Evolutionary conservation across 2,797 vertebrate species (phyloP).

Genomic region (Macropodus opercularis): DNA sequence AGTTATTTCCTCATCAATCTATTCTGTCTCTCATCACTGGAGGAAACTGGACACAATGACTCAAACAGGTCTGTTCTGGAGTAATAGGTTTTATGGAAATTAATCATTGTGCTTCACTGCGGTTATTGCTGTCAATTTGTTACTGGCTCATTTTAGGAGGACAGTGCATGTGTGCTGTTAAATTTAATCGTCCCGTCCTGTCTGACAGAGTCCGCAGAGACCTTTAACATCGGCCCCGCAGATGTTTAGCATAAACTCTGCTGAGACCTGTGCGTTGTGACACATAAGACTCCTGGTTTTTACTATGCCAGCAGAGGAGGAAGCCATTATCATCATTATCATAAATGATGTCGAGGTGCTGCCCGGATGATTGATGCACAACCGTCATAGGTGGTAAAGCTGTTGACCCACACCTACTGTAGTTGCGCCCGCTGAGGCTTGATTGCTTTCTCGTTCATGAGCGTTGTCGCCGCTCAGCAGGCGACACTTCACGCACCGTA

Average conservation of each 20-base stretch:
- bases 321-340: conserved; percentile 10
- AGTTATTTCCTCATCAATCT: conserved; percentile 12
- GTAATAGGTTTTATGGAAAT: conserved; percentile 46
- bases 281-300: not conserved
- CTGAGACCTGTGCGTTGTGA: not conserved
- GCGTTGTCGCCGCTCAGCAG: not conserved
- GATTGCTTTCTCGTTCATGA: not conserved
- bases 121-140: conserved; percentile 37
- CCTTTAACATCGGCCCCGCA: conserved; percentile 23
- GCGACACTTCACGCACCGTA: conserved; percentile 11
- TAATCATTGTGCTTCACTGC: conserved; percentile 18
- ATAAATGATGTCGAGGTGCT: conserved; percentile 12
- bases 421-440: not conserved
- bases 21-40: conserved; percentile 10
- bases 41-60: conserved; percentile 12
- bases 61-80: conserved; percentile 6
- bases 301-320: conserved; percentile 16
- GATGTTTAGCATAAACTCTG: not conserved
- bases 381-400: conserved; percentile 4
- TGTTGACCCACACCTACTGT: not conserved
- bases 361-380: conserved; percentile 31
- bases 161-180: conserved; percentile 7
- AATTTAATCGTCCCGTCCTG: not conserved
- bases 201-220: conserved; percentile 19
- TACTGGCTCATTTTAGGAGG: conserved; percentile 19